These are phyloP conservation scores for Eupeodes latifasciatus DNA, from an alignment of 2,888 invertebrate genomes.

Conservation along the genomic window DNA sequence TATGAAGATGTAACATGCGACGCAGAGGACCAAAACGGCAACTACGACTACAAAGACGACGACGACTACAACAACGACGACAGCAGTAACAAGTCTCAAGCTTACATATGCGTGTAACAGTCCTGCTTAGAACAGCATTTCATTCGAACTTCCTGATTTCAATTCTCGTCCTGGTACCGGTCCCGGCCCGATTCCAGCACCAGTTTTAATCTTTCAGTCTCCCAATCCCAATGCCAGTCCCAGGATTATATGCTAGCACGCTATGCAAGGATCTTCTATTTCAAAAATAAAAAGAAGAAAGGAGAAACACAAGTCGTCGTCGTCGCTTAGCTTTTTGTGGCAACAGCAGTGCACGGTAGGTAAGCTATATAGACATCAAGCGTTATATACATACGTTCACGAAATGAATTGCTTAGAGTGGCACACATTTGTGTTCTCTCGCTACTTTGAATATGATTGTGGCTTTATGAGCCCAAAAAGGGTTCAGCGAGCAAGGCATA, in stretches of 20 bases:
- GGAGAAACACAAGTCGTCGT: constrained; percentile 26
- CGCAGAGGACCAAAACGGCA: neutral
- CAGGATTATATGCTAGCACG: neutral
- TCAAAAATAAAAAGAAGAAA: neutral
- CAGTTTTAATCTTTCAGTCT: too few species aligned
- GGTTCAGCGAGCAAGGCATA: constrained; percentile 61
- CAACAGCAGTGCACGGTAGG: constrained; percentile 17
- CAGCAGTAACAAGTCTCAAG: constrained; percentile 38
- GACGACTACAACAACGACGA: neutral
- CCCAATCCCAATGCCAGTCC: neutral
- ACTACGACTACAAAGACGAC: neutral
- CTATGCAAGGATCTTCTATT: constrained; percentile 1
- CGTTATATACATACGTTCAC: neutral
- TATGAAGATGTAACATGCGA: constrained; percentile 56
- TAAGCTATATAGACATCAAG: neutral
- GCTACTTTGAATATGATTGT: constrained; percentile 32
- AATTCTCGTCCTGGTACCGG: too few species aligned
- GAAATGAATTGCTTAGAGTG: constrained; percentile 57
- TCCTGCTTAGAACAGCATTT: constrained; percentile 64
- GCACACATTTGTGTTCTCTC: constrained; percentile 48
- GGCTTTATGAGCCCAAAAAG: constrained; percentile 51
- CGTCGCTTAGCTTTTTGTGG: constrained; percentile 37
- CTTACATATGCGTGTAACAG: constrained; percentile 62
- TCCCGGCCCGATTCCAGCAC: too few species aligned
- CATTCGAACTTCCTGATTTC: constrained; percentile 65